Conservation (phyloP, 2,888 invertebrate species). For the Zele albiditarsus region DNA sequence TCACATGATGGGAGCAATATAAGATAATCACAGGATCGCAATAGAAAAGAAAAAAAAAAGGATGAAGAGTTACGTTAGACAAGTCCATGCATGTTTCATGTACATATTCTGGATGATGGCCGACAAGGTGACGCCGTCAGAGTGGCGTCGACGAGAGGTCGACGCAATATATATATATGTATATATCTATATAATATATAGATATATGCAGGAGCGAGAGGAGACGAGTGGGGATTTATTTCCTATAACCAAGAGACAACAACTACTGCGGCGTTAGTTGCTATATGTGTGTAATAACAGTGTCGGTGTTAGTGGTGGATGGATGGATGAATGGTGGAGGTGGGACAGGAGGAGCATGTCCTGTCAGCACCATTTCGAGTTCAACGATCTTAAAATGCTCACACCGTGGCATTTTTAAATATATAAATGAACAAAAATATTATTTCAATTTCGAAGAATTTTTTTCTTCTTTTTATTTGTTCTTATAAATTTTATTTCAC, state of each 20-base stretch:
- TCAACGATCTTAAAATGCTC: conserved; percentile 68
- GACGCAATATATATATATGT: conserved; percentile 11
- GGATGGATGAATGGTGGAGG: conserved; percentile 43
- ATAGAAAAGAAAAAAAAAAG: background rate
- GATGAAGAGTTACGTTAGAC: conserved; percentile 17
- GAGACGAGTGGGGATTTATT: conserved; percentile 49
- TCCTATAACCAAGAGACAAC: conserved; percentile 42
- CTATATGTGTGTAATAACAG: background rate
- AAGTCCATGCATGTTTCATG: conserved; percentile 8
- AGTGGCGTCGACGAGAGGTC: conserved; percentile 45
- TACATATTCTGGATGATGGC: conserved; percentile 10
- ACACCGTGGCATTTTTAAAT: conserved; percentile 48
- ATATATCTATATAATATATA: conserved; percentile 19
- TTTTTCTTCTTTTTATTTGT: conserved; percentile 14
- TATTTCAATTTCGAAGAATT: conserved; percentile 1
- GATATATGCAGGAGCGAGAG: conserved; percentile 41
- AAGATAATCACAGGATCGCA: background rate
- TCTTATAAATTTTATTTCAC: background rate
- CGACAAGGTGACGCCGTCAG: conserved; percentile 46
- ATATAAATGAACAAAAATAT: conserved; percentile 38
- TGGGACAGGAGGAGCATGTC: conserved; percentile 58
- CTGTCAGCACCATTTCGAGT: conserved; percentile 66
- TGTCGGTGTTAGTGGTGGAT: background rate
- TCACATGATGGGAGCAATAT: conserved; percentile 2
- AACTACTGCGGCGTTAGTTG: background rate